Evolutionary conservation across 1,140 invertebrate genomes (phyloP), one percentile per base, ranked within the genome.

Genomic region (Penaeus vannamei): DNA sequence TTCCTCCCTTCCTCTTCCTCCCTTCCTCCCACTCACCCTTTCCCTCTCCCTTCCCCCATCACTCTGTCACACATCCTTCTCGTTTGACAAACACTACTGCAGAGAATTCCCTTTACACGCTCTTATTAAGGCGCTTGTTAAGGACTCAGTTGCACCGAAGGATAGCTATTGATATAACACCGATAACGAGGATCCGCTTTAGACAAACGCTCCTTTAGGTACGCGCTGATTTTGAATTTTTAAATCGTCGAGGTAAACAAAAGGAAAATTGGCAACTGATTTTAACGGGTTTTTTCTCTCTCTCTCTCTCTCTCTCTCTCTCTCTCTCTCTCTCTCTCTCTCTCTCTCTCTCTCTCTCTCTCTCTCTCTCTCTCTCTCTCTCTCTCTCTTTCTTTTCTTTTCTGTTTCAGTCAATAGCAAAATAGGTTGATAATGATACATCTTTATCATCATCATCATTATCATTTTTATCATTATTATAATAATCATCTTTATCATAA

Each of bases 271-370:
- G 26, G 10, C 42, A n/a, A 17, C 42, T 46, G 17, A 22, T 46
- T 80, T 80, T n/a, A n/a, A n/a, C n/a, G n/a, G n/a, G n/a, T 23
- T 80, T 80, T 46, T 80, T 80, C 17, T 80, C 17, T 46, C 36
- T 80, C 5, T 79, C 36, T 32, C 0, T 23, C 0, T 20, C 42
- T 19, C 19, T 12, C 8, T 42, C 12, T 46, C 77, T 80, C 10
- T 46, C 77, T 42, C 23, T 80, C 23, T 36, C 5, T 62, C 69
- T 20, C 69, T 36, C 22, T 22, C 3, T 42, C 36, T 42, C 8
- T 5, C 8, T 42, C 36, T 42, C 8, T 4, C 36, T 42, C 8
- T 5, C 5, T 36, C 36, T 36, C 5, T 5, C 5, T 36, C 36
- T 36, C 5, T 5, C 5, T 36, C 36, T 5, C 5, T 36, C 36